These are phyloP conservation scores for Scomberomorus guttatus DNA, from an alignment of 2,797 vertebrate genomes.

Conservation along the genomic window DNA sequence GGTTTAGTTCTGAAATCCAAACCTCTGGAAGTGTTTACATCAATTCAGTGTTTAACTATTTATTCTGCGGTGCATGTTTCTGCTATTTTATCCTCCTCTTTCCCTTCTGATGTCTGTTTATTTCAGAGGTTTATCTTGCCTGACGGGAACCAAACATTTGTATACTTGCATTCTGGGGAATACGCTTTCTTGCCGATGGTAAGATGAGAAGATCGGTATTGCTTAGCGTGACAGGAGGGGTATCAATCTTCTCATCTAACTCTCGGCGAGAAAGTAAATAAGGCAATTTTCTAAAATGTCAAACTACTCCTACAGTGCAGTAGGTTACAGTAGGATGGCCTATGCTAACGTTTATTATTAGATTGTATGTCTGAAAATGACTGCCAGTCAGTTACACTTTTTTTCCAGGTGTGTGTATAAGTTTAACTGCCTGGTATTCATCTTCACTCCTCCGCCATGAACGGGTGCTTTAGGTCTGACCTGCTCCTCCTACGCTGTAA, in stretches of 20 bases:
- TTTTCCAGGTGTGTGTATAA: neutral
- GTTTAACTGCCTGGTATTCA: conserved; percentile 35
- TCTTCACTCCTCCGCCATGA: conserved; percentile 30
- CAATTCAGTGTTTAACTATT: conserved; percentile 27
- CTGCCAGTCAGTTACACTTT: neutral
- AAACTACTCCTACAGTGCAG: neutral
- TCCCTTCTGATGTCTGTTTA: conserved; percentile 4
- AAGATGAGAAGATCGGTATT: neutral
- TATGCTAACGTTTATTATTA: neutral
- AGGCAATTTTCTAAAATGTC: neutral
- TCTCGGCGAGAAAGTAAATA: neutral
- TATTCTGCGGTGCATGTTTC: conserved; percentile 12
- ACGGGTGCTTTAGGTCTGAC: conserved; percentile 41
- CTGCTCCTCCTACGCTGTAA: conserved; percentile 26
- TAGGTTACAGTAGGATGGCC: neutral
- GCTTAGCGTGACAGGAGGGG: neutral
- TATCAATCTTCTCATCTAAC: neutral
- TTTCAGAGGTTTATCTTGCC: conserved; percentile 9
- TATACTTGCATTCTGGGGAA: conserved; percentile 9
- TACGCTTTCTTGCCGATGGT: neutral
- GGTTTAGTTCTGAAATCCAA: conserved; percentile 49
- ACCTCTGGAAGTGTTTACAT: conserved; percentile 46
- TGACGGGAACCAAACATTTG: conserved; percentile 14
- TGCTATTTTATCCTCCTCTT: neutral
- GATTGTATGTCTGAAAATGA: conserved; percentile 1